Base-by-base conservation (phyloP, 2,113 vertebrate species). In the Pseudorhombus dupliciocellatus region DNA sequence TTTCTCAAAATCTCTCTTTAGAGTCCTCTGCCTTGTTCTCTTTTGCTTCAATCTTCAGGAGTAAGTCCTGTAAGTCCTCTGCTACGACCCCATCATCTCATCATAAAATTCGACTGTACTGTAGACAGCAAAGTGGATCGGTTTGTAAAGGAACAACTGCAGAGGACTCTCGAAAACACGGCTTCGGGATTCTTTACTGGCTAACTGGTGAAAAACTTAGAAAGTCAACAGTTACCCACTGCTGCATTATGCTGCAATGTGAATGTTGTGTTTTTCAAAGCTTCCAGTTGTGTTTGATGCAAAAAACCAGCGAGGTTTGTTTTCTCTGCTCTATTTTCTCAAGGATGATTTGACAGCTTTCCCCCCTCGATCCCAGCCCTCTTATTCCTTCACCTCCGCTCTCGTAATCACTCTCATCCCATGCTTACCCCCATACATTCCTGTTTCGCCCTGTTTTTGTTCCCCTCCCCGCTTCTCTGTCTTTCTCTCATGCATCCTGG, bases 311-410 rank as follows among this genome's bases (percentile, higher is more conserved):
- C n/a, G 6, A 4, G n/a, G 85, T 87, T 93, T 92, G 65, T 91
- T 93, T 92, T 89, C 73, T 44, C 86, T 89, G 56, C 75, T 80
- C 86, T 86, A 86, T 75, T 89, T 88, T 90, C 84, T 90, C 86
- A 84, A 75, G 70, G 74, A 86, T 74, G 73, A 84, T 84, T 79
- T 80, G 89, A 90, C 85, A 90, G 85, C 63, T 74, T 72, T 72
- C 54, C 61, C 57, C 59, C 63, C 57, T 72, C 67, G 31, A 79
- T 84, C 75, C 84, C 81, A 82, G 74, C 75, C 59, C 26, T 71
- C 59, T 74, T 75, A 79, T 55, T 76, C 80, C 66, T 84, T 88
- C 87, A 89, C 87, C 70, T 89, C 80, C 26, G 34, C 73, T 84
- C 84, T 83, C 73, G 58, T 79, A 81, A 85, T 85, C 57, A 50